These are phyloP conservation scores for Pegoplata infirma DNA, from an alignment of 2,888 invertebrate species.

Conservation along the genomic window DNA sequence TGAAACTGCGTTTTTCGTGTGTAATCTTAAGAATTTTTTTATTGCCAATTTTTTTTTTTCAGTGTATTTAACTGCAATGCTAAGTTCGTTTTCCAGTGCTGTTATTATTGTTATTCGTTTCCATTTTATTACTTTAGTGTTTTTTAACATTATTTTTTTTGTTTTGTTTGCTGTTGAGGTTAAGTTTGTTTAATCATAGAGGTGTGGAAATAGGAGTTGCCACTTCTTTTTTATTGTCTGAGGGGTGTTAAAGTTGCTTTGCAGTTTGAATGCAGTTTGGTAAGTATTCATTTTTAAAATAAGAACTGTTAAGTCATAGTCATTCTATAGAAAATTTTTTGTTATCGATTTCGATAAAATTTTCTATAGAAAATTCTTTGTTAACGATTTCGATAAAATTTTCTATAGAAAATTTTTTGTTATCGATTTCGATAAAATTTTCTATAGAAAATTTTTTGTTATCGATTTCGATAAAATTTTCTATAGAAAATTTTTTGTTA, in stretches of 20 bases:
- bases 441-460: too few relatives aligned
- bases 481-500: too few relatives aligned
- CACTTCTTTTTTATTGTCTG: constrained; percentile 32
- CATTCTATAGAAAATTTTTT: too few relatives aligned
- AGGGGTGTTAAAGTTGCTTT: constrained; percentile 34
- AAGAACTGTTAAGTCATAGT: not conserved
- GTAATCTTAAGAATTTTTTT: too few relatives aligned
- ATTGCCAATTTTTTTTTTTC: too few relatives aligned
- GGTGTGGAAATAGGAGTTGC: constrained; percentile 58
- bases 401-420: too few relatives aligned
- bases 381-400: too few relatives aligned
- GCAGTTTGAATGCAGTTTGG: not conserved
- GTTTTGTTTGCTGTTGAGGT: constrained; percentile 49
- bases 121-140: constrained; percentile 49
- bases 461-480: too few relatives aligned
- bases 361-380: too few relatives aligned
- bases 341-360: too few relatives aligned
- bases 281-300: not conserved
- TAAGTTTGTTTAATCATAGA: constrained; percentile 58
- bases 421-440: too few relatives aligned
- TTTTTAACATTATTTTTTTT: not conserved
- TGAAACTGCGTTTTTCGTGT: not conserved
- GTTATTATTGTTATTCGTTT: constrained; percentile 46
- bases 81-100: constrained; percentile 43
- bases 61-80: constrained; percentile 28